A percentile compares a stretch with the other conserved stretches of the same genome.
These are phyloP conservation scores for Mormyrus hasselquistii DNA, from an alignment of 2,797 vertebrate species.

Conservation along the genomic window DNA sequence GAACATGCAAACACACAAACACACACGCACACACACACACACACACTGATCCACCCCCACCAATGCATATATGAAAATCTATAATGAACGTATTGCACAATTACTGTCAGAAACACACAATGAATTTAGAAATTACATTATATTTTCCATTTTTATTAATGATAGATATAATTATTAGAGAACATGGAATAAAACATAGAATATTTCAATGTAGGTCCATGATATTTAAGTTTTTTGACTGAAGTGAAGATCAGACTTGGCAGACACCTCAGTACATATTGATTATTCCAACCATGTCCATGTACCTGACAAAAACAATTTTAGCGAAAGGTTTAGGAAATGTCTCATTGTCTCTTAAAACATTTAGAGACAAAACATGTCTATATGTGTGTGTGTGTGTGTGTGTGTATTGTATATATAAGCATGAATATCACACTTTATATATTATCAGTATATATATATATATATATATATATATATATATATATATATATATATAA, in stretches of 20 bases:
- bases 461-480: too few relatives aligned
- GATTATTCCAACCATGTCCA: not conserved
- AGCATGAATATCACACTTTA: too few relatives aligned
- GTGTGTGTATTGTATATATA: too few relatives aligned
- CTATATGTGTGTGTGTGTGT: too few relatives aligned
- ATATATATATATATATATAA: too few relatives aligned
- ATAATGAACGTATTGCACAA: not conserved
- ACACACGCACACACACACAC: not conserved
- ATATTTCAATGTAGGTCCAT: not conserved
- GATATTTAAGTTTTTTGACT: not conserved
- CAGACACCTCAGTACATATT: not conserved
- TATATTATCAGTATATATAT: too few relatives aligned
- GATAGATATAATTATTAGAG: not conserved
- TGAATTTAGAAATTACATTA: not conserved
- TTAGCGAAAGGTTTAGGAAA: not conserved
- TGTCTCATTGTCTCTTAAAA: not conserved
- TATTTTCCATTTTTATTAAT: not conserved
- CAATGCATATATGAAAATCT: not conserved
- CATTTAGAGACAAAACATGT: not conserved
- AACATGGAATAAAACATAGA: not conserved
- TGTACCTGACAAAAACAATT: not conserved
- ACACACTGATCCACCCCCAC: not conserved
- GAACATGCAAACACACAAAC: not conserved
- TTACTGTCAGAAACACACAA: not conserved
- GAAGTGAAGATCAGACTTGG: not conserved